Evolutionary conservation across 2,888 invertebrate genomes (phyloP).

Genomic region (Drosophila vallismaia): DNA sequence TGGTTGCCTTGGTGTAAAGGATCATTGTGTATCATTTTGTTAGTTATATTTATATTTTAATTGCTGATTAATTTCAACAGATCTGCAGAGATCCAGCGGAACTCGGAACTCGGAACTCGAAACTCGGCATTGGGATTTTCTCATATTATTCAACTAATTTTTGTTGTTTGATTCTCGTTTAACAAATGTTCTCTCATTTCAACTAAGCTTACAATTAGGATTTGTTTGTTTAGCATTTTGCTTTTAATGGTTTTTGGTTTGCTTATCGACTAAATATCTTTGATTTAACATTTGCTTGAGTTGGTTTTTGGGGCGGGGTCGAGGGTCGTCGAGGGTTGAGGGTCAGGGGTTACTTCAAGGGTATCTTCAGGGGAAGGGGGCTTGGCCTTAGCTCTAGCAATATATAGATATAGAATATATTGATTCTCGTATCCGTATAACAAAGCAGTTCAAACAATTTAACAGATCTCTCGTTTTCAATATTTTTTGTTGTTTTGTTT

Average conservation of each 20-base stretch:
- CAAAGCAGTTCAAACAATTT: slow-evolving; percentile 47
- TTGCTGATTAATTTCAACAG: slow-evolving; percentile 42
- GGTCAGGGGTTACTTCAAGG: too few species aligned
- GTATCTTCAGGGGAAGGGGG: slow-evolving; percentile 2
- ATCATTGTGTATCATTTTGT: neutral
- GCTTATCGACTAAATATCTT: slow-evolving; percentile 60
- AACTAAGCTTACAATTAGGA: slow-evolving; percentile 39
- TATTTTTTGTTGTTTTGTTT: slow-evolving; percentile 12
- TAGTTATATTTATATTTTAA: slow-evolving; percentile 30
- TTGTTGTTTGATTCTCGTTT: neutral
- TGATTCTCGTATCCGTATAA: slow-evolving; percentile 34
- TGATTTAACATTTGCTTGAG: slow-evolving; percentile 74
- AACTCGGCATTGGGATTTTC: neutral
- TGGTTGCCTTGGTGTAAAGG: slow-evolving; percentile 13
- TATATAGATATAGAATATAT: slow-evolving; percentile 30
- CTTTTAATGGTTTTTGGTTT: slow-evolving; percentile 13
- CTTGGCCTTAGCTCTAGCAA: slow-evolving; percentile 26
- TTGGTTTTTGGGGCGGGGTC: slow-evolving; percentile 34
- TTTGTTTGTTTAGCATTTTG: slow-evolving; percentile 3
- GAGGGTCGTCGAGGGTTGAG: too few species aligned
- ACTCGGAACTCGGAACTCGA: neutral
- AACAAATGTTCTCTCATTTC: slow-evolving; percentile 36
- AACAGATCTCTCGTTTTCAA: slow-evolving; percentile 28
- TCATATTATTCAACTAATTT: neutral
- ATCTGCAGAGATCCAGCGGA: neutral